Evolutionary conservation across 2,888 invertebrate genomes (phyloP), one percentile per base, ranked within the genome.

Genomic region (Watsonalla cultraria): DNA sequence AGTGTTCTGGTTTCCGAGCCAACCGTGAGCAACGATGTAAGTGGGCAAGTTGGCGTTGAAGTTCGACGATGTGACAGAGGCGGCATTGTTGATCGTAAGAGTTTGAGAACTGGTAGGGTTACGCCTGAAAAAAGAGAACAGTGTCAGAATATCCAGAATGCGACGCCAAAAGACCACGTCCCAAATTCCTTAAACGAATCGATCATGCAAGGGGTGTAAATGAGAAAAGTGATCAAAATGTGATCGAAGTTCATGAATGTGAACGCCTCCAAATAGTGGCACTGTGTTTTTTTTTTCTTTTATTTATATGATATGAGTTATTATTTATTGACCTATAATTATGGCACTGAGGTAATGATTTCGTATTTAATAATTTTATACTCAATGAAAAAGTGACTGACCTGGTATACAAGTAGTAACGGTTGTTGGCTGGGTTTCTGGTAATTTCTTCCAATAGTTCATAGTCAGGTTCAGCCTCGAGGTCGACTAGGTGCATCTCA

Each of bases 1-100:
- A 7, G 78, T 72, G 15, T 66, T 66, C 45, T 79, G 72, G 52
- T 68, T 73, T 57, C 74, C 63, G 49, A 78, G 65, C 82, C 81
- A 82, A 4, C 84, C 83, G 56, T 82, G 82, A 6, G 59, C 76
- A 5, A 82, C 49, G 1, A 84, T 70, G 0, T 78, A 65, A 0
- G 77, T 79, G 6, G 71, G 70, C 0, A 59, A 54, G 2, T 56
- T 59, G 0, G 75, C 57, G 54, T 77, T 68, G 60, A 78, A 84
- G 58, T 78, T 68, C 0, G 82, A 83, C 14, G 61, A 60, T 0
- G 47, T 58, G 47, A 81, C 58, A 7, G 80, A 75, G 13, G 57
- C 53, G 0, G 62, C 67, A 49, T 80, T 63, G 57, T 77, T 72
- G n/a, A 74, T 64, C 4, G 60, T 56, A 45, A 82, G 55, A 0